Conservation (phyloP, 2,797 vertebrate species). For the Lagocephalus sceleratus region DNA sequence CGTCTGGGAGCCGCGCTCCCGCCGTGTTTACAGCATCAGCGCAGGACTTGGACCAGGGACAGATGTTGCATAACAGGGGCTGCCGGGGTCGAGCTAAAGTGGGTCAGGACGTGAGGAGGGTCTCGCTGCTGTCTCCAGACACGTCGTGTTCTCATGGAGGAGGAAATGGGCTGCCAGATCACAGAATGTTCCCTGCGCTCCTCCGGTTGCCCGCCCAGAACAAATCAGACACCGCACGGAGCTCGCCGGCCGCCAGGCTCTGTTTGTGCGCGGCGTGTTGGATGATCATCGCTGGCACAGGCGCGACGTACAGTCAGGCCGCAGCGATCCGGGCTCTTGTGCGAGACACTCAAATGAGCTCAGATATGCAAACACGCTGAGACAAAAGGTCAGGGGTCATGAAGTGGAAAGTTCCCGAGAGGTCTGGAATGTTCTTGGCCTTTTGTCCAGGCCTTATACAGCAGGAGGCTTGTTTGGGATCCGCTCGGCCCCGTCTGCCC, state of each 20-base stretch:
- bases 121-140: conserved; percentile 39
- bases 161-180: conserved; percentile 54
- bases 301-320: conserved; percentile 15
- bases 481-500: background rate
- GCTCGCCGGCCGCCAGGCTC: conserved; percentile 15
- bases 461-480: conserved; percentile 25
- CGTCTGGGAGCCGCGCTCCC: conserved; percentile 13
- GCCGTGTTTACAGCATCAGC: conserved; percentile 30
- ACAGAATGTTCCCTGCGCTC: conserved; percentile 49
- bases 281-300: conserved; percentile 3
- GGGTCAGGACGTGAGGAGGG: conserved; percentile 39
- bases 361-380: conserved; percentile 31
- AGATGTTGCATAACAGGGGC: conserved; percentile 52
- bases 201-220: background rate
- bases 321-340: conserved; percentile 8
- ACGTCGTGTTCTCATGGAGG: conserved; percentile 30
- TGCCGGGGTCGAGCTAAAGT: conserved; percentile 27
- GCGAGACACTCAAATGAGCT: background rate
- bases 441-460: conserved; percentile 28
- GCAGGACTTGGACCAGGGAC: conserved; percentile 5
- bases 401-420: conserved; percentile 69
- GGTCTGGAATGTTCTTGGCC: conserved; percentile 60
- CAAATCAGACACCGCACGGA: background rate
- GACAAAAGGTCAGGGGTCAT: conserved; percentile 50
- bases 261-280: conserved; percentile 1